phyloP scores from a whole-genome alignment of 2,797 vertebrate genomes.

The Phoxinus dragarum region DNA sequence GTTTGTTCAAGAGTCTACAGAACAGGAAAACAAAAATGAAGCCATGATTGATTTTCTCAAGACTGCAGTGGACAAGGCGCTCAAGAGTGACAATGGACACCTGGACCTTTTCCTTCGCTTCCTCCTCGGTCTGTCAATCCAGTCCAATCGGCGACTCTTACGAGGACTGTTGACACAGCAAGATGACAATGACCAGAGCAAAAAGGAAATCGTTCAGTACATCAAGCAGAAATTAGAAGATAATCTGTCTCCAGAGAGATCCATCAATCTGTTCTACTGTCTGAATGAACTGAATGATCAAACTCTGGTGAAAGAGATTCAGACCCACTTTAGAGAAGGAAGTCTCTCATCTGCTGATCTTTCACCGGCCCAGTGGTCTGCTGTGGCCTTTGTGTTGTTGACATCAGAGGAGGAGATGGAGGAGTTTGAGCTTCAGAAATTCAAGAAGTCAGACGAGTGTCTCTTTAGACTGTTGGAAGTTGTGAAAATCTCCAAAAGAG shows the following conservation, averaged over 20 bases:
- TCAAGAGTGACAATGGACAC: constrained; percentile 7
- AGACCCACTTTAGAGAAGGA: neutral
- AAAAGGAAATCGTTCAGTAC: constrained; percentile 6
- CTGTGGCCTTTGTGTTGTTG: constrained; percentile 27
- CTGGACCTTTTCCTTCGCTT: constrained; percentile 31
- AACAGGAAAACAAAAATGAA: neutral
- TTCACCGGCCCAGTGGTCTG: constrained; percentile 38
- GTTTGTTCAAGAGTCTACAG: neutral
- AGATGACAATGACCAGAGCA: neutral
- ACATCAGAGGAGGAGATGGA: constrained; percentile 24
- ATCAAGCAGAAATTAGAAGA: constrained; percentile 3
- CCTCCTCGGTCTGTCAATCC: constrained; percentile 16
- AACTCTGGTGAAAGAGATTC: constrained; percentile 13
- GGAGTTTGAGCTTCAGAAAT: neutral
- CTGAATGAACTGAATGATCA: neutral
- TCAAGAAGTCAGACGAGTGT: constrained; percentile 24
- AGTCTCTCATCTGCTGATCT: constrained; percentile 10
- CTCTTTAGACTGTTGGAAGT: neutral
- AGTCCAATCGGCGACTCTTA: neutral
- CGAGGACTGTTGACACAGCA: constrained; percentile 3
- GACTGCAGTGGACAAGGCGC: neutral
- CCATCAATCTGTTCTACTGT: constrained; percentile 12
- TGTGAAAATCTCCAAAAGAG: neutral
- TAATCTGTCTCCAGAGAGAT: constrained; percentile 15
- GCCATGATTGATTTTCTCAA: neutral